These are phyloP conservation scores for Elysia crispata DNA, from an alignment of 2,888 invertebrate genomes.

Conservation along the genomic window DNA sequence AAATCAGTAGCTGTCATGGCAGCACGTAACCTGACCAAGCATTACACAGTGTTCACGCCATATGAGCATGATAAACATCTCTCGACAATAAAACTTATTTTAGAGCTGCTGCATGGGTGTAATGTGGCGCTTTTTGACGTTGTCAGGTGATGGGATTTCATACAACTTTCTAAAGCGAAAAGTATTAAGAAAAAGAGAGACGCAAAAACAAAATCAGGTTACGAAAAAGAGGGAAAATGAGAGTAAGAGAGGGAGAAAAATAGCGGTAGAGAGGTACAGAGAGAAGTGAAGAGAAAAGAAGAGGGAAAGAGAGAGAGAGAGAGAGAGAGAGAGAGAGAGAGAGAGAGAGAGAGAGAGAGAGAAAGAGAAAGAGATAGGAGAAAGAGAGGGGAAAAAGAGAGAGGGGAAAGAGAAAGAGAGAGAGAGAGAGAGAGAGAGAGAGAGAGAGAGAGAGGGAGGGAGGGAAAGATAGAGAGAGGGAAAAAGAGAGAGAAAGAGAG, in stretches of 20 bases:
- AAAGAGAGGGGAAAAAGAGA: slow-evolving; percentile 20
- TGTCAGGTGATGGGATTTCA: too few species aligned
- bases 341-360: slow-evolving; percentile 37
- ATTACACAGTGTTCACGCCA: too few species aligned
- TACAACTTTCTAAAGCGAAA: not conserved
- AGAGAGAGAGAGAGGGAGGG: slow-evolving; percentile 19
- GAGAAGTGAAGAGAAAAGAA: not conserved
- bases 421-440: slow-evolving; percentile 5
- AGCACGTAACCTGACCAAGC: too few species aligned
- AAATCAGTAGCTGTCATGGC: too few species aligned
- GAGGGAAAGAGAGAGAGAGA: slow-evolving; percentile 21
- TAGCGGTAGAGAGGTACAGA: not conserved
- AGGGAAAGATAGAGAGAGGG: slow-evolving; percentile 38
- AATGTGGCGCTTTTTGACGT: too few species aligned
- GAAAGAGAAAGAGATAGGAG: slow-evolving; percentile 10
- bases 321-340: slow-evolving; percentile 37
- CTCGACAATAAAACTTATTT: too few species aligned
- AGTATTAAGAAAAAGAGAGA: not conserved
- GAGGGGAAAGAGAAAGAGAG: slow-evolving; percentile 26
- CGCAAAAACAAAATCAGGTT: not conserved
- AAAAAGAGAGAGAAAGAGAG: slow-evolving; percentile 32
- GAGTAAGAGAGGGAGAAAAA: not conserved
- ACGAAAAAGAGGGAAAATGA: not conserved
- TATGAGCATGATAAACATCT: too few species aligned
- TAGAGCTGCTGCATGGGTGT: too few species aligned